Conservation (phyloP, 2,113 vertebrate species). For the Passer montanus region DNA sequence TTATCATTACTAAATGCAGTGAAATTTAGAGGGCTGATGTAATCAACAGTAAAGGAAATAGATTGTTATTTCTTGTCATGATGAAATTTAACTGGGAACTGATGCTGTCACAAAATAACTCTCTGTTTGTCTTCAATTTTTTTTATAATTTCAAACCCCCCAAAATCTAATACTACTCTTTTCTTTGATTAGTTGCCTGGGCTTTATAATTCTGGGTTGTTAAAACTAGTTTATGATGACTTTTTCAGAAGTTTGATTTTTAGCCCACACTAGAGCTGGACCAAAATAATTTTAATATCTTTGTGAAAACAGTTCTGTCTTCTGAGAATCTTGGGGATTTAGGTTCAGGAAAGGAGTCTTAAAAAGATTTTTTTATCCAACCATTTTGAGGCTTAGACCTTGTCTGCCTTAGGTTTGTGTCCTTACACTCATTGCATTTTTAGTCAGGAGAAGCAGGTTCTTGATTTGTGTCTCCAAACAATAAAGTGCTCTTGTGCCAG, state of each 20-base stretch:
- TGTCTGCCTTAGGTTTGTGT: neutral
- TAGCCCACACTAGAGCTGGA: neutral
- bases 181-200: neutral
- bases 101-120: neutral
- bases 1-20: neutral
- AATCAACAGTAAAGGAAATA: neutral
- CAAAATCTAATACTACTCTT: neutral
- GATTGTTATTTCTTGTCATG: neutral
- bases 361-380: neutral
- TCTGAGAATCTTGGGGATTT: neutral
- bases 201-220: neutral
- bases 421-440: neutral
- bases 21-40: neutral
- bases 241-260: neutral
- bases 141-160: neutral
- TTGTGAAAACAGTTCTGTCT: neutral
- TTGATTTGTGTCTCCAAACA: neutral
- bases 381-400: neutral
- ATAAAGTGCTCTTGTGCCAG: neutral
- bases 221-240: neutral
- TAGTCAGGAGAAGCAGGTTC: neutral
- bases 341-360: neutral
- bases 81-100: neutral
- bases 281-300: neutral
- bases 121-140: neutral